A percentile compares a stretch with the other conserved stretches of the same genome.
Evolutionary conservation across 2,797 vertebrate genomes (phyloP).

Genomic region (Oreochromis mossambicus): DNA sequence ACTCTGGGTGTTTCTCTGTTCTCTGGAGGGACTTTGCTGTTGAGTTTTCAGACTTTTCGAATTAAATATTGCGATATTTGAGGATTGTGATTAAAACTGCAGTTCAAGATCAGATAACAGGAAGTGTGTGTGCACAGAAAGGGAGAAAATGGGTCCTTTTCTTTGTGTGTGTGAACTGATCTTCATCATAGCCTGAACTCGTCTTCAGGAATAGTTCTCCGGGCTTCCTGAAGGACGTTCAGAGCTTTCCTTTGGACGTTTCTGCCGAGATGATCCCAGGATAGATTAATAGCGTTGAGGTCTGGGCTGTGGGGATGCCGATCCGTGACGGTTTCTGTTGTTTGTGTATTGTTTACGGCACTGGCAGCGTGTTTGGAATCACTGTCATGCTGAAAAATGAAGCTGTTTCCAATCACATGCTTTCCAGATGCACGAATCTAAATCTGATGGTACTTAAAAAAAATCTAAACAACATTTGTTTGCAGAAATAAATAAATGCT

Average conservation of each 20-base stretch:
- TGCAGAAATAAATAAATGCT: background rate
- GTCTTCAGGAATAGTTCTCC: background rate
- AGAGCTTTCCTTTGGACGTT: background rate
- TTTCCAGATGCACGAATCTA: background rate
- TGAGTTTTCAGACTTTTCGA: background rate
- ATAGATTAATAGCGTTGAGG: background rate
- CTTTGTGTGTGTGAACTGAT: background rate
- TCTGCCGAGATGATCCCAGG: background rate
- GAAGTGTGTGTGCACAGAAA: background rate
- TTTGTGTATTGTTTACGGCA: background rate
- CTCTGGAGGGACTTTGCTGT: background rate
- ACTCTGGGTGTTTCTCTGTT: background rate
- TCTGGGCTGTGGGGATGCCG: background rate
- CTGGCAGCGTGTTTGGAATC: background rate
- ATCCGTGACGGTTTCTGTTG: accelerated
- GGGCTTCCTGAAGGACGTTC: accelerated
- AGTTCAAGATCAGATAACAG: background rate
- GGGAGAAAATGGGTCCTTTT: background rate
- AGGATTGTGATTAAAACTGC: background rate
- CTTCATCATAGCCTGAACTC: background rate
- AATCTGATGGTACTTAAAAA: background rate
- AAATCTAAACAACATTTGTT: background rate
- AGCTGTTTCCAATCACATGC: background rate
- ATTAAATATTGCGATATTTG: background rate
- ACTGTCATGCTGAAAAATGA: background rate